These are phyloP conservation scores for Dicyrtoma fusca DNA, from an alignment of 2,888 invertebrate genomes.

Conservation along the genomic window DNA sequence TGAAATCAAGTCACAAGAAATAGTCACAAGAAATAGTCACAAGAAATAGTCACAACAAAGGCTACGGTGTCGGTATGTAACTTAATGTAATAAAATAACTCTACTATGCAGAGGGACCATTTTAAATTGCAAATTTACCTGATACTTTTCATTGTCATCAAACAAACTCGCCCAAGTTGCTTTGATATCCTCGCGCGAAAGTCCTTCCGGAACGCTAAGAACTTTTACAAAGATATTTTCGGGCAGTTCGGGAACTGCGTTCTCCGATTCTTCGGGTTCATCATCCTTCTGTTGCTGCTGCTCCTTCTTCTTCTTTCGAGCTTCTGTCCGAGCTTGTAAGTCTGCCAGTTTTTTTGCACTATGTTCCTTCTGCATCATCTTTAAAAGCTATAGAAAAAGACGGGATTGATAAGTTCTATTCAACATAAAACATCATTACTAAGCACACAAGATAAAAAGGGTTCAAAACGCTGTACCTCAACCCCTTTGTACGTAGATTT, in stretches of 20 bases:
- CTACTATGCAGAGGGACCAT: not conserved
- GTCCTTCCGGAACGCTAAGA: conserved; percentile 66
- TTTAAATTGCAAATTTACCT: conserved; percentile 33
- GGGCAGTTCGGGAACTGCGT: conserved; percentile 64
- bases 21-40: conserved; percentile 1
- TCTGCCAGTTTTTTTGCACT: conserved; percentile 58
- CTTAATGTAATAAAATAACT: no score
- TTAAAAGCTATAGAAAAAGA: conserved; percentile 61
- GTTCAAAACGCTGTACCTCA: conserved; percentile 20
- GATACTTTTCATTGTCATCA: conserved; percentile 63
- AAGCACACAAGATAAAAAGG: conserved; percentile 2
- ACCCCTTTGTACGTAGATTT: conserved; percentile 38
- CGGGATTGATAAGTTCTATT: not conserved
- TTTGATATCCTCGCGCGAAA: conserved; percentile 72
- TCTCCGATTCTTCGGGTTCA: conserved; percentile 59
- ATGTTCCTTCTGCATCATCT: conserved; percentile 58
- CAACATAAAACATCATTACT: not conserved
- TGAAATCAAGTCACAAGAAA: no score
- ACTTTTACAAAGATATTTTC: conserved; percentile 76
- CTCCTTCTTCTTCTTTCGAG: conserved; percentile 54
- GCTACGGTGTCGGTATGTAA: no score
- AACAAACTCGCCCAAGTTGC: conserved; percentile 67
- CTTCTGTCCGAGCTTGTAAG: conserved; percentile 57
- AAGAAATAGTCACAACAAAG: no score
- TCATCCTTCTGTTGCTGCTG: conserved; percentile 31